Evolutionary conservation across 2,113 vertebrate species (phyloP).

Genomic region (Chascanopsetta lugubris): DNA sequence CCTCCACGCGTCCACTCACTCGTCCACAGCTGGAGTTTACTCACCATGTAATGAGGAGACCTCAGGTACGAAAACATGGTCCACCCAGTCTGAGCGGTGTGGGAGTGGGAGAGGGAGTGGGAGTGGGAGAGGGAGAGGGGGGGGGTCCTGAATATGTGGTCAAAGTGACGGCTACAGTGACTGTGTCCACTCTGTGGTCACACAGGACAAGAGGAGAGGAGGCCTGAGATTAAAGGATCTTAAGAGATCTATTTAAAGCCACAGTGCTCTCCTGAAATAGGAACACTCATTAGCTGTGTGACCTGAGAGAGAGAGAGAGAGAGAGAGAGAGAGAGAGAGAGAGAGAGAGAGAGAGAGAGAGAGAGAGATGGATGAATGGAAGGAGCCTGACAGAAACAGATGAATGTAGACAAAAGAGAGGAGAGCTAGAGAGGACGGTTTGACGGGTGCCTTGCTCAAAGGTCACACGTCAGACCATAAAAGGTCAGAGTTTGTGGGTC

Average conservation of each 20-base stretch:
- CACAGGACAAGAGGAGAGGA: conserved; percentile 21
- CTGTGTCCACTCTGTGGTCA: conserved; percentile 26
- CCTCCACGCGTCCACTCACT: background rate
- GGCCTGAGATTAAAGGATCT: conserved; percentile 74
- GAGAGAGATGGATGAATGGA: background rate
- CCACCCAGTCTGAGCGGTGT: background rate
- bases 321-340: background rate
- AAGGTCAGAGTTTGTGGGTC: conserved; percentile 58
- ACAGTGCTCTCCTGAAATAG: conserved; percentile 66
- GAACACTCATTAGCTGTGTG: conserved; percentile 69
- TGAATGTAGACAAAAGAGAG: conserved; percentile 23
- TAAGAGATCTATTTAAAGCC: conserved; percentile 74
- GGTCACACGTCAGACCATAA: conserved; percentile 33
- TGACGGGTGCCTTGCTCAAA: conserved; percentile 52
- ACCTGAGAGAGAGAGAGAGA: conserved; percentile 54
- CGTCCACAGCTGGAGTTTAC: conserved; percentile 53
- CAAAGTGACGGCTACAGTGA: conserved; percentile 3
- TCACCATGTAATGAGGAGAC: conserved; percentile 74
- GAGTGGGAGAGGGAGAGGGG: too few species aligned
- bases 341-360: background rate
- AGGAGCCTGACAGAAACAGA: conserved; percentile 17
- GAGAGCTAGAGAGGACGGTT: conserved; percentile 34
- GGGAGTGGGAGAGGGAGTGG: too few species aligned
- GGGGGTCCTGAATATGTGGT: conserved; percentile 1
- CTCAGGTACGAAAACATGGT: conserved; percentile 77